Evolutionary conservation across 1,140 invertebrate genomes (phyloP).

Genomic region (Hestina assimilis): DNA sequence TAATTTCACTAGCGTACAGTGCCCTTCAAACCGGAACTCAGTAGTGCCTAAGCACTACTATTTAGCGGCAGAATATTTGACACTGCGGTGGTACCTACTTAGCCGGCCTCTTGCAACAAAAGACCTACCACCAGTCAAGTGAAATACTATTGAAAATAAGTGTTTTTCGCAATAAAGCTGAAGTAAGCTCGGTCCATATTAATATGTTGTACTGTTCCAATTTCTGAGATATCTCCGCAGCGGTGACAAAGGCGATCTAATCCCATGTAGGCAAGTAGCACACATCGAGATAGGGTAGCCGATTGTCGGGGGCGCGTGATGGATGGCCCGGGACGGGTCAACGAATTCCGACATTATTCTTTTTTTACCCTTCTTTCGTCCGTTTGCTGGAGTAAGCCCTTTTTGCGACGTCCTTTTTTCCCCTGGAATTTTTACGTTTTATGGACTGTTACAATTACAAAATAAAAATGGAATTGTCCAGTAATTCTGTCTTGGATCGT

Average conservation of each 20-base stretch:
- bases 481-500: constrained; percentile 24
- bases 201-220: constrained; percentile 18
- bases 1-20: no score
- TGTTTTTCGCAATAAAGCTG: not conserved
- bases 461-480: constrained; percentile 56
- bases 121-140: no score
- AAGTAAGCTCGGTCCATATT: constrained; percentile 3
- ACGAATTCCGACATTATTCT: constrained; percentile 87
- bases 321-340: constrained; percentile 85
- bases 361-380: constrained; percentile 79
- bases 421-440: constrained; percentile 70
- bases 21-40: no score
- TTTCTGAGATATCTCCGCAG: constrained; percentile 10
- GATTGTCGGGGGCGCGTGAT: constrained; percentile 78
- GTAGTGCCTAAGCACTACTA: no score
- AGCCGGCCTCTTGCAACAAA: no score
- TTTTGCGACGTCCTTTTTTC: constrained; percentile 74
- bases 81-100: no score
- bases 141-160: not conserved
- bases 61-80: no score
- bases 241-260: constrained; percentile 55
- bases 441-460: constrained; percentile 75
- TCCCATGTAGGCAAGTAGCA: constrained; percentile 58
- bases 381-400: constrained; percentile 74
- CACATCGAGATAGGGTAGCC: constrained; percentile 60